A percentile compares a stretch with the other conserved stretches of the same genome.
These are phyloP conservation scores for Grus americana DNA, from an alignment of 2,113 vertebrate genomes.

Conservation along the genomic window DNA sequence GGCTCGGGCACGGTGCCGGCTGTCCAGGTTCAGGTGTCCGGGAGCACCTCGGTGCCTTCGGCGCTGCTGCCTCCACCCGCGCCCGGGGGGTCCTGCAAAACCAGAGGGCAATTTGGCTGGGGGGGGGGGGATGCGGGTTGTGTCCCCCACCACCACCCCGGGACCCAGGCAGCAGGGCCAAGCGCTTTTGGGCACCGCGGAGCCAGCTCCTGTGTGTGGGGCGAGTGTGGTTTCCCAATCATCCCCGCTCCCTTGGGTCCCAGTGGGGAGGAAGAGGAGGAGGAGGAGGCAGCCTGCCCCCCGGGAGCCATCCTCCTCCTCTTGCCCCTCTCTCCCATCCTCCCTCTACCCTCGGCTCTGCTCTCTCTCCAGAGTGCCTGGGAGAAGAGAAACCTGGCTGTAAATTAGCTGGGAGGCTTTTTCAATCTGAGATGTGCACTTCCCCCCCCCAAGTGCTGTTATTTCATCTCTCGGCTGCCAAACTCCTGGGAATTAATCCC, in stretches of 20 bases:
- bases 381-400: constrained; percentile 14
- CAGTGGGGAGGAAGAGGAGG: neutral
- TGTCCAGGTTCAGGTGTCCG: neutral
- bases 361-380: neutral
- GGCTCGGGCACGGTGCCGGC: neutral
- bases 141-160: neutral
- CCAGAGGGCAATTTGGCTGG: neutral
- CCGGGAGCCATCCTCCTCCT: neutral
- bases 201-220: accelerated
- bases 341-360: neutral
- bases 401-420: neutral
- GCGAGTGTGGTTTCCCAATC: neutral
- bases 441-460: neutral
- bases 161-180: neutral
- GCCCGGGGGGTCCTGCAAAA: neutral
- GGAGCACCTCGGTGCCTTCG: neutral
- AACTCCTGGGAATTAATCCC: constrained; percentile 57
- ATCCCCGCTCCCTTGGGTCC: neutral
- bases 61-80: neutral
- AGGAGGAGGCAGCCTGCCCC: neutral
- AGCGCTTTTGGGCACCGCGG: accelerated
- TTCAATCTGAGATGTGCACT: constrained; percentile 3
- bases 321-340: neutral
- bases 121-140: accelerated
- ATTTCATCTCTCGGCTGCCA: constrained; percentile 43